Evolutionary conservation across 1,140 invertebrate species (phyloP).

Genomic region (Formica exsecta): DNA sequence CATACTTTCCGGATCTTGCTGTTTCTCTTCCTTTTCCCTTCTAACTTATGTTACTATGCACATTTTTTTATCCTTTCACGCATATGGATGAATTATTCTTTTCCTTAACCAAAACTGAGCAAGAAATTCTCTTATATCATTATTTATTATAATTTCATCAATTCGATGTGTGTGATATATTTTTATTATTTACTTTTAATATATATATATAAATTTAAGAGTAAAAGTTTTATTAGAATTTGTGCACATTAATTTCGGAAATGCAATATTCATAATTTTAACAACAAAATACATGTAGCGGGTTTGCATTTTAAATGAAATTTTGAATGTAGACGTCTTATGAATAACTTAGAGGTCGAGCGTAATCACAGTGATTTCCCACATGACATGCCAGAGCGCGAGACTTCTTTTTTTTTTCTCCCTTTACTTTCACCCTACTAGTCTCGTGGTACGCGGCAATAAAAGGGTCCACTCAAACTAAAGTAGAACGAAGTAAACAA

Average conservation of each 20-base stretch:
- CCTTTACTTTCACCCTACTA: not conserved
- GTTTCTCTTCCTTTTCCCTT: not conserved
- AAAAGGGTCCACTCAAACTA: constrained; percentile 55
- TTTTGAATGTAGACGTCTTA: not conserved
- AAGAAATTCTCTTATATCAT: not conserved
- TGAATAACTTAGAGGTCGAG: not conserved
- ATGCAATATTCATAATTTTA: constrained; percentile 2
- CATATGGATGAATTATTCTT: not conserved
- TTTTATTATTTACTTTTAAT: not conserved
- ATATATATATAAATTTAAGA: not conserved
- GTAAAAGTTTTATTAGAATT: constrained; percentile 3
- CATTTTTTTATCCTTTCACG: constrained; percentile 9
- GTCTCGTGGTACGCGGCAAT: not conserved
- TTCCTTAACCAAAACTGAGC: not conserved
- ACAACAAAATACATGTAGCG: not conserved
- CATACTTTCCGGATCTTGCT: constrained; percentile 38
- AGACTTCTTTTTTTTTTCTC: not conserved
- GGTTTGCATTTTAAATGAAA: not conserved
- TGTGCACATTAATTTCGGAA: not conserved
- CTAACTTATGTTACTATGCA: constrained; percentile 10
- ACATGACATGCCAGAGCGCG: not conserved
- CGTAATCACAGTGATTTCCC: constrained; percentile 45
- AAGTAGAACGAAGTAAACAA: constrained; percentile 69
- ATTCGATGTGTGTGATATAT: not conserved
- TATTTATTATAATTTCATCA: constrained; percentile 17